Evolutionary conservation across 1,140 invertebrate species (phyloP), one percentile per base, ranked within the genome.

Genomic region (Ceratosolen fusciceps): DNA sequence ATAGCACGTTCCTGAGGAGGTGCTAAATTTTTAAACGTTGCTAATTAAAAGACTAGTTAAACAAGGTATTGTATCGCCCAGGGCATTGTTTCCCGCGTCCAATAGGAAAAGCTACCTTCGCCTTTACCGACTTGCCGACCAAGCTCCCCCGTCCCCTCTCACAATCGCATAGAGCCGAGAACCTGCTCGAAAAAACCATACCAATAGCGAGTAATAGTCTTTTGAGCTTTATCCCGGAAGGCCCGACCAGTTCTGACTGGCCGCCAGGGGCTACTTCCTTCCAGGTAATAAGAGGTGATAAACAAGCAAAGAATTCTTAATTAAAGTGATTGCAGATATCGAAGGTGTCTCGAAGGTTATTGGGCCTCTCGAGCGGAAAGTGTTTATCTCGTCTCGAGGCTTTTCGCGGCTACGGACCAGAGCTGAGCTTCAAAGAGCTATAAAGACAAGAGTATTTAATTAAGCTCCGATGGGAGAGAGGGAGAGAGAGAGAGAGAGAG

Each of bases 11-110:
- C 34, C 9, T 43, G 52, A 14, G 58, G 12, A 26, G 81, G 86
- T 78, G 87, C 80, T 91, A 87, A 90, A 91, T 91, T 91, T 90
- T 91, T 90, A 88, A 90, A 81, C 87, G 86, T 87, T 89, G 88
- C 89, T 91, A 90, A 90, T 91, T 91, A 91, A 90, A 90, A 90
- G 88, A 88, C 89, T 90, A 86, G 89, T 90, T 90, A 90, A 90
- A 90, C 88, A 91, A 89, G 87, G 85, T 84, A 80, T 81, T 83
- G 80, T 65, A 85, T 87, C 84, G 88, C 87, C 89, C 84, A 80
- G 83, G 84, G 87, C 85, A 78, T 12, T 34, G 39, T 43, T 12
- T 19, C 29, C 14, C 10, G 37, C 73, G 73, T 74, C 62, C 56
- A 78, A 65, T 47, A 67, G 31, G 47, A 37, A 24, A 74, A 43